Percentiles rank a stretch among this genome's conserved stretches.
phyloP scores from a whole-genome alignment of 1,140 invertebrate genomes.

The Ruditapes philippinarum region DNA sequence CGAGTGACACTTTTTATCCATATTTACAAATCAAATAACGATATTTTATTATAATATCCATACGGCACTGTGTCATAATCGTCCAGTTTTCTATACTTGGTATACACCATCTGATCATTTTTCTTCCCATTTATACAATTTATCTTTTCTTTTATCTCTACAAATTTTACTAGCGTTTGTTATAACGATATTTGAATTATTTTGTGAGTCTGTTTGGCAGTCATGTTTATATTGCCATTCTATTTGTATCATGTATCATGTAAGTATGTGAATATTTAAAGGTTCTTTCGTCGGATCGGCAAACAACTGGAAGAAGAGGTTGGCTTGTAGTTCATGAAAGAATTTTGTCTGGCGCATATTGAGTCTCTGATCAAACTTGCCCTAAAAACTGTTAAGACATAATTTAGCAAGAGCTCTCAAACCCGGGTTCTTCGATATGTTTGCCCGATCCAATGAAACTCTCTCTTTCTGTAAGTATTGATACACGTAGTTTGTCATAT shows the following conservation, averaged over 20 bases:
- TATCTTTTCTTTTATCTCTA: no score
- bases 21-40: no score
- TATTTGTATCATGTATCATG: background rate
- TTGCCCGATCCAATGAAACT: slow-evolving; percentile 8
- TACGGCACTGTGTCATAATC: no score
- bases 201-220: no score
- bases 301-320: background rate
- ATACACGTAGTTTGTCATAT: background rate
- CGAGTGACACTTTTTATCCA: no score
- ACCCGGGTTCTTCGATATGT: slow-evolving; percentile 85
- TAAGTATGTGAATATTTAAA: background rate
- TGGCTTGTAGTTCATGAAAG: background rate
- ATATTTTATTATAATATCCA: no score
- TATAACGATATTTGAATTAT: no score
- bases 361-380: slow-evolving; percentile 15
- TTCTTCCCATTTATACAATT: slow-evolving; percentile 15
- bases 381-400: slow-evolving; percentile 71
- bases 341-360: background rate
- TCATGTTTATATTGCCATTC: slow-evolving; percentile 13
- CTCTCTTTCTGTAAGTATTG: background rate
- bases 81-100: no score
- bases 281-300: background rate
- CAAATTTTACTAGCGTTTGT: no score
- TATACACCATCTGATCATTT: slow-evolving; percentile 27
- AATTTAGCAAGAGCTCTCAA: slow-evolving; percentile 75